A percentile compares a stretch with the other conserved stretches of the same genome.
phyloP scores from a whole-genome alignment of 2,797 vertebrate genomes.

The Syngnathus acus region DNA sequence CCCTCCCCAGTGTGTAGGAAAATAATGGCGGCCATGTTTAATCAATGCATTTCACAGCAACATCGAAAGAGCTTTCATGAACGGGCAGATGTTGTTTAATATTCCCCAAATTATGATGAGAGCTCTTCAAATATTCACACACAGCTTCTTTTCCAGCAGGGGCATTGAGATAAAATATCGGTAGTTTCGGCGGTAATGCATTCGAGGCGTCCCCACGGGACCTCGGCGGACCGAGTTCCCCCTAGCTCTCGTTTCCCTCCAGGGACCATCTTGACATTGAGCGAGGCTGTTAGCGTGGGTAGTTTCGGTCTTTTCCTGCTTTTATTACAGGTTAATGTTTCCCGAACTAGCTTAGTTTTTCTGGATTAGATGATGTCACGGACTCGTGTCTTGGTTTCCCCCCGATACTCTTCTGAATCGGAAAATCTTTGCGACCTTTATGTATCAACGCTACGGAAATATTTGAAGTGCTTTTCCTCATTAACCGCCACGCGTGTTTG shows the following conservation, averaged over 20 bases:
- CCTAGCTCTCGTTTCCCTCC: constrained; percentile 35
- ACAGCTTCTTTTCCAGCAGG: constrained; percentile 24
- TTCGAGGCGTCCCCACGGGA: constrained; percentile 36
- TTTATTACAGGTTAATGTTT: constrained; percentile 53
- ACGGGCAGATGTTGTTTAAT: background rate
- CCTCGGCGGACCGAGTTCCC: constrained; percentile 44
- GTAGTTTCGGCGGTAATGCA: constrained; percentile 58
- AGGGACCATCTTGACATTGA: constrained; percentile 51
- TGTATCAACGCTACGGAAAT: background rate
- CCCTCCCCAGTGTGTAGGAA: too few species aligned
- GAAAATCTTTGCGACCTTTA: background rate
- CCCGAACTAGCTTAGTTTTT: background rate
- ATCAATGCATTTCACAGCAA: background rate
- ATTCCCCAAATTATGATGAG: too few species aligned
- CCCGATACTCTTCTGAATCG: too few species aligned
- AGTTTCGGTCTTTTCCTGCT: constrained; percentile 25
- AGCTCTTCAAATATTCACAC: background rate
- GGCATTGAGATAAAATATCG: constrained; percentile 27
- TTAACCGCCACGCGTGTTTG: background rate
- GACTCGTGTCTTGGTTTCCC: background rate
- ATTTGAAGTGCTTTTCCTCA: background rate
- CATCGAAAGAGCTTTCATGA: background rate
- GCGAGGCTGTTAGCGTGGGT: constrained; percentile 23
- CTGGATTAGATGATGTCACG: background rate
- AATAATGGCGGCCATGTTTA: background rate